phyloP scores from a whole-genome alignment of 2,797 vertebrate species.

The Tokudaia muenninki region DNA sequence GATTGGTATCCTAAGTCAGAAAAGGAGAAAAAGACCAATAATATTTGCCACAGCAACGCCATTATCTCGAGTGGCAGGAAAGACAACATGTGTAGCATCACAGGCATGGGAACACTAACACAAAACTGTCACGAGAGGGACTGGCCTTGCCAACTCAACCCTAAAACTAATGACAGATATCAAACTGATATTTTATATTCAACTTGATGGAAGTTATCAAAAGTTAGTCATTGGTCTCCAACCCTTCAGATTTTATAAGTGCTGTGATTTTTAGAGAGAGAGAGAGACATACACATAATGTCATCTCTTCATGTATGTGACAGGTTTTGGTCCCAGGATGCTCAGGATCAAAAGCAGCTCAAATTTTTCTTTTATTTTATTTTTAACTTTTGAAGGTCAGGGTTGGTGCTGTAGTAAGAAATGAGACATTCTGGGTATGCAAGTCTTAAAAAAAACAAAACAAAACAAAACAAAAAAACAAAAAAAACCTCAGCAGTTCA shows the following conservation, averaged over 20 bases:
- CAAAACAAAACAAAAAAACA: not conserved
- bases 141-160: not conserved
- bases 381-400: not conserved
- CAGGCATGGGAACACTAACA: not conserved
- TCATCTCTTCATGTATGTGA: not conserved
- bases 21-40: not conserved
- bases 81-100: not conserved
- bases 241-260: not conserved
- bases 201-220: not conserved
- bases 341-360: not conserved
- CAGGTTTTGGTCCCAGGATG: not conserved
- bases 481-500: not conserved
- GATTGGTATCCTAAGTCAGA: not conserved
- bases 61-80: not conserved
- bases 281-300: not conserved
- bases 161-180: not conserved
- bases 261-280: not conserved
- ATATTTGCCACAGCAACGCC: not conserved
- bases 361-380: too few species aligned
- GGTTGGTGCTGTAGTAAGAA: not conserved
- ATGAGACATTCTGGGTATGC: too few species aligned
- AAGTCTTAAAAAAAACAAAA: not conserved
- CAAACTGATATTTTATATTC: not conserved
- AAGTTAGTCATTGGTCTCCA: not conserved
- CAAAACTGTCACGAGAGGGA: not conserved